Conservation (phyloP, 2,888 invertebrate species). For the Prostheceraeus crozeri region DNA sequence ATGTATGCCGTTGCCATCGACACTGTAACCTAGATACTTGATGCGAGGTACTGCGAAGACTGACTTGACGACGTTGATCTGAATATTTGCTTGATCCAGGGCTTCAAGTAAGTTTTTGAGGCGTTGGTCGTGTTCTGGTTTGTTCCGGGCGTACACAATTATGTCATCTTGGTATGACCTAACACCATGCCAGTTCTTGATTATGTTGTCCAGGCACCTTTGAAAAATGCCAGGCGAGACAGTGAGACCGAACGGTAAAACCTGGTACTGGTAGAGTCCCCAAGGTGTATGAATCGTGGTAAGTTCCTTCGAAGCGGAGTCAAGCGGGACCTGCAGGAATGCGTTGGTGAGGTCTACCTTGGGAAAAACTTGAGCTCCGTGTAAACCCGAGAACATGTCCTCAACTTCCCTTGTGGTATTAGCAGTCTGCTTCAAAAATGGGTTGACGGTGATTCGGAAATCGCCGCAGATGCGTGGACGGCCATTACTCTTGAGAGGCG, state of each 20-base stretch:
- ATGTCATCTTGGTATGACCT: conserved; percentile 5
- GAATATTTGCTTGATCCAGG: neutral
- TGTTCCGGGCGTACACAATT: neutral
- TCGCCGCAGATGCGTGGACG: no score
- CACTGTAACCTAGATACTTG: neutral
- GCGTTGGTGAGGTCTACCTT: no score
- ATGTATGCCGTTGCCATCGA: neutral
- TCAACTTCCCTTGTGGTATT: no score
- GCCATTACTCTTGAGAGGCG: no score
- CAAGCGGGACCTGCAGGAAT: conserved; percentile 8
- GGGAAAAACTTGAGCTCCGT: no score
- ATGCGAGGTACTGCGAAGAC: neutral
- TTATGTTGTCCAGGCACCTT: neutral
- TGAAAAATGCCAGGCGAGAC: conserved; percentile 1
- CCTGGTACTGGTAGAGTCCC: conserved; percentile 11
- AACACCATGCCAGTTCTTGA: neutral
- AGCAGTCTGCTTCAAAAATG: no score
- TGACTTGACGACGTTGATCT: conserved; percentile 14
- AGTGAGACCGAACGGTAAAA: conserved; percentile 5
- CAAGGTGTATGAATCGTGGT: conserved; percentile 10
- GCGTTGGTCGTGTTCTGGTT: neutral
- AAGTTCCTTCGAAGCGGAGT: neutral
- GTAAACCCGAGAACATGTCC: no score
- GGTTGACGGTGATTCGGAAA: no score
- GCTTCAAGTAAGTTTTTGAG: neutral